These are phyloP conservation scores for Gorsachius magnificus DNA, from an alignment of 2,797 vertebrate species.

Conservation along the genomic window DNA sequence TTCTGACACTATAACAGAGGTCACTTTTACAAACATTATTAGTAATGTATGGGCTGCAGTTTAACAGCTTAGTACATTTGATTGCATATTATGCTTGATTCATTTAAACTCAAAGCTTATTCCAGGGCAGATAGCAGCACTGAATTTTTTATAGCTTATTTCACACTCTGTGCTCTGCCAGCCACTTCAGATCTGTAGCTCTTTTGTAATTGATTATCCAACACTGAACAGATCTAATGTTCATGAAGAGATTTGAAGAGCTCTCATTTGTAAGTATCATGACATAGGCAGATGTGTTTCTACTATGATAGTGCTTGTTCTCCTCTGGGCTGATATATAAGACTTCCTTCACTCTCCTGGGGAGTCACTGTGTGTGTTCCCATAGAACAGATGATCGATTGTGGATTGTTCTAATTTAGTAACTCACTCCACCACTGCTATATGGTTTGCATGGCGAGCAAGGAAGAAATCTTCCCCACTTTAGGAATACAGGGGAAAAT, in stretches of 20 bases:
- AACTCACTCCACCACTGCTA: not conserved
- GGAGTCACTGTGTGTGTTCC: not conserved
- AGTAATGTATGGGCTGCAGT: not conserved
- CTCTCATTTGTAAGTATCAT: not conserved
- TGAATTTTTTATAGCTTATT: conserved; percentile 48
- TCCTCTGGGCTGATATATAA: not conserved
- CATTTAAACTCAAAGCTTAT: conserved; percentile 14
- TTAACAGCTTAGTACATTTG: conserved; percentile 28
- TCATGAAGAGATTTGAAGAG: not conserved
- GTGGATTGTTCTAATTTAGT: not conserved
- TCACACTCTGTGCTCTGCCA: conserved; percentile 27
- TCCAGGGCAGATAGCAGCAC: not conserved
- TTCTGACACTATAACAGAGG: not conserved
- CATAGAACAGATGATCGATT: not conserved
- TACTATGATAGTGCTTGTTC: not conserved
- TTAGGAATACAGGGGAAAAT: not conserved
- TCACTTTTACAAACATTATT: conserved; percentile 24
- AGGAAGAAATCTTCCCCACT: not conserved
- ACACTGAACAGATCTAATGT: not conserved
- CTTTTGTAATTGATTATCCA: conserved; percentile 35
- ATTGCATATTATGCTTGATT: conserved; percentile 20
- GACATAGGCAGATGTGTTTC: not conserved
- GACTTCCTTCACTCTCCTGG: not conserved
- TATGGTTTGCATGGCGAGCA: not conserved
- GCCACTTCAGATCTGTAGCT: not conserved